Evolutionary conservation across 2,113 vertebrate species (phyloP).

Genomic region (Crotalus viridis): DNA sequence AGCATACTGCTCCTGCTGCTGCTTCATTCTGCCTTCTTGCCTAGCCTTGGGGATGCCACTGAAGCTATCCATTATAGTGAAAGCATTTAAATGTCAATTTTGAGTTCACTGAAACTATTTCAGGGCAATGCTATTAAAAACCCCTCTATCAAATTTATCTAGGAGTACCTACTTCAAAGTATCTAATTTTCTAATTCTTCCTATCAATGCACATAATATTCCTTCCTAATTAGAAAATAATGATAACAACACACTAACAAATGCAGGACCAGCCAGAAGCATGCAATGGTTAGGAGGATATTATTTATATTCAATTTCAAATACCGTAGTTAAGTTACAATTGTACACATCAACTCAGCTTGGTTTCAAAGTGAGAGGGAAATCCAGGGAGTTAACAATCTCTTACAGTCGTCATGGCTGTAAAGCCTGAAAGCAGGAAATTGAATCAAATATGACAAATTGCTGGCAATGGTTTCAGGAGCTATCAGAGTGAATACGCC

Average conservation of each 20-base stretch:
- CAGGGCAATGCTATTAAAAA: constrained; percentile 10
- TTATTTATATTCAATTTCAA: background rate
- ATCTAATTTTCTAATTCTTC: background rate
- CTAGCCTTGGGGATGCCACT: background rate
- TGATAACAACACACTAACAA: background rate
- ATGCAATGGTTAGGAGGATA: background rate
- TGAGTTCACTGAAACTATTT: background rate
- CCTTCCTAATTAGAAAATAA: background rate
- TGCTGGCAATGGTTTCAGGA: constrained; percentile 21
- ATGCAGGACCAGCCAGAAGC: background rate
- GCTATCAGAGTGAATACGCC: constrained; percentile 1
- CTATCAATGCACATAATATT: background rate
- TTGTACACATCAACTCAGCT: background rate
- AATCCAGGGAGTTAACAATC: constrained; percentile 3
- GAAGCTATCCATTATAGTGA: background rate
- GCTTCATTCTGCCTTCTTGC: background rate
- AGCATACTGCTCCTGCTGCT: background rate
- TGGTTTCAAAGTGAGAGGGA: background rate
- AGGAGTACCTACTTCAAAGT: background rate
- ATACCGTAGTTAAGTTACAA: background rate
- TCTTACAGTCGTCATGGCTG: background rate
- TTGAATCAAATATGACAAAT: constrained; percentile 28
- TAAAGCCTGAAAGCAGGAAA: constrained; percentile 33
- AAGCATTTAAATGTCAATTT: background rate
- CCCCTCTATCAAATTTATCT: background rate